Percentiles rank a stretch among this genome's conserved stretches.
Evolutionary conservation across 1,140 invertebrate genomes (phyloP).

Genomic region (Choristoneura fumiferana): DNA sequence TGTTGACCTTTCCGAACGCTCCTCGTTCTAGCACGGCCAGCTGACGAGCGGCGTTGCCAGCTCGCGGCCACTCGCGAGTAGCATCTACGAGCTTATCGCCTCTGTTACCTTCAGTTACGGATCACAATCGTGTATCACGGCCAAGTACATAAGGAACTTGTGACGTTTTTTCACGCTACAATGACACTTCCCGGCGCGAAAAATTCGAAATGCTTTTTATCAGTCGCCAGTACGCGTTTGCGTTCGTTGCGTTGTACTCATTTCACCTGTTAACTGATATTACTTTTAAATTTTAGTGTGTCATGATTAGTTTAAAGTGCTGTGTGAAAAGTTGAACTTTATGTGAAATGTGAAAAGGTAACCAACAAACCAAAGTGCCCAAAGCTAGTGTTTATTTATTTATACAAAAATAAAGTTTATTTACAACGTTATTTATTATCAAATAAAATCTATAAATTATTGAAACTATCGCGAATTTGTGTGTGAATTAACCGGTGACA

Average conservation of each 20-base stretch:
- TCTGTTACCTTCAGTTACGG: conserved; percentile 35
- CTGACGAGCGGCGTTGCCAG: conserved; percentile 70
- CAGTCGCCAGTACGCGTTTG: conserved; percentile 40
- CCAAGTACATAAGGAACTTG: conserved; percentile 66
- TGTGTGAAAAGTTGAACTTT: not conserved
- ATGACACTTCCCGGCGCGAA: conserved; percentile 70
- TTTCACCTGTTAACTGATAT: conserved; percentile 3
- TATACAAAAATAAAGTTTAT: not conserved
- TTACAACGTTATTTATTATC: conserved; percentile 21
- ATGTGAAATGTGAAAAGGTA: not conserved
- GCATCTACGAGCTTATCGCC: conserved; percentile 64
- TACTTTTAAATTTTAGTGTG: too few relatives aligned
- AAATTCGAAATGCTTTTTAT: conserved; percentile 76
- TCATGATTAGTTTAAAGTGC: not conserved
- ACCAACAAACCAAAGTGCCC: conserved; percentile 48
- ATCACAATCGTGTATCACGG: conserved; percentile 39
- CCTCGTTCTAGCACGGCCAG: conserved; percentile 68
- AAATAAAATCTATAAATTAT: conserved; percentile 7
- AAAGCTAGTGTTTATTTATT: conserved; percentile 30
- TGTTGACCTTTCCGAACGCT: conserved; percentile 71
- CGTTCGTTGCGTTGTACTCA: not conserved
- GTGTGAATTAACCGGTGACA: conserved; percentile 14
- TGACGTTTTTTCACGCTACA: conserved; percentile 47
- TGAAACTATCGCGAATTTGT: too few relatives aligned
- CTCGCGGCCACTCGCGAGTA: conserved; percentile 29